Conservation (phyloP, 2,113 vertebrate genomes). For the Riparia riparia region DNA sequence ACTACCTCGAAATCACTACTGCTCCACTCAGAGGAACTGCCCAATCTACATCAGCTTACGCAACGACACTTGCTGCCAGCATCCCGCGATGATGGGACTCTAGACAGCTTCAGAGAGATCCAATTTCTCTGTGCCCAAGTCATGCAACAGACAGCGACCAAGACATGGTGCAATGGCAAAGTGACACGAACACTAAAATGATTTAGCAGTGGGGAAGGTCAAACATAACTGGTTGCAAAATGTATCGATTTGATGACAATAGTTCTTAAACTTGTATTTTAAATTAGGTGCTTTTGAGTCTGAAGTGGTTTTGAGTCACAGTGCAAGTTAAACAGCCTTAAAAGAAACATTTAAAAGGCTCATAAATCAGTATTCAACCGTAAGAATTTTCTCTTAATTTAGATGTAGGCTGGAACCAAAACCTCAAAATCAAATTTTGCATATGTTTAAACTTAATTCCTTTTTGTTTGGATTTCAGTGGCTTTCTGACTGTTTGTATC, state of each 20-base stretch:
- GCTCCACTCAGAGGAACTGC: neutral
- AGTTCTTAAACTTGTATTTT: neutral
- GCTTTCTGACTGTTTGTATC: neutral
- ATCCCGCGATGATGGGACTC: neutral
- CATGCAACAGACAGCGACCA: neutral
- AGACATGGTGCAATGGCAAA: neutral
- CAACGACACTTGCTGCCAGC: neutral
- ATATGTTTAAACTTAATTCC: neutral
- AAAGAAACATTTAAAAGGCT: neutral
- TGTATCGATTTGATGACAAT: neutral
- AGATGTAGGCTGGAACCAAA: neutral
- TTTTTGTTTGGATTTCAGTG: neutral
- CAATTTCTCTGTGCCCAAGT: neutral
- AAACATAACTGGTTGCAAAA: neutral
- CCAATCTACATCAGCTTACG: neutral
- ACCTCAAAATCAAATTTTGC: neutral
- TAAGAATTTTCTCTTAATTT: neutral
- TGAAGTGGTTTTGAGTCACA: neutral
- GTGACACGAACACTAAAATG: neutral
- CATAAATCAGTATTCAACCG: neutral
- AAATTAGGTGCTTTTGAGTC: neutral
- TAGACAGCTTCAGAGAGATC: neutral
- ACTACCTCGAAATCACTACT: too few species aligned
- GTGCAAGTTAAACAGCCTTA: neutral
- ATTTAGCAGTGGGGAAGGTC: neutral